Evolutionary conservation across 2,888 invertebrate species (phyloP).

Genomic region (Lottia scabra): DNA sequence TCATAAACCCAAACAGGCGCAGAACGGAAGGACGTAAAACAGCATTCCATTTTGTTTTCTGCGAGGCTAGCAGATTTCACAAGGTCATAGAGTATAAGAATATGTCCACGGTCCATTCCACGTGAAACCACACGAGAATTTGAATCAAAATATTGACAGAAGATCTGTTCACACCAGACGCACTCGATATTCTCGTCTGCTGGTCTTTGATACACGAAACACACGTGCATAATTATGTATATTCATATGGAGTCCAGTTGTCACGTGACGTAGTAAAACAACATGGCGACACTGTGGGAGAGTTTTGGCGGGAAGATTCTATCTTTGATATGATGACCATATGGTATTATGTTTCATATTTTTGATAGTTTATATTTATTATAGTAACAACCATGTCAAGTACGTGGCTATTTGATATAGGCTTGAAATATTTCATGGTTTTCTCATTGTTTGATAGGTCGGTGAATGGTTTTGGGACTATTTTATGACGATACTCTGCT

Average conservation of each 20-base stretch:
- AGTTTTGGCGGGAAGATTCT: neutral
- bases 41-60: too few species aligned
- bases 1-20: too few species aligned
- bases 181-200: neutral
- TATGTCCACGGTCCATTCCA: too few species aligned
- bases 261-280: neutral
- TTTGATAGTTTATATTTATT: neutral
- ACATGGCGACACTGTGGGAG: constrained; percentile 4
- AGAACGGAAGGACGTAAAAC: too few species aligned
- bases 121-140: too few species aligned
- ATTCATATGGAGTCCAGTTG: neutral
- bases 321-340: neutral
- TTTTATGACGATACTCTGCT: too few species aligned
- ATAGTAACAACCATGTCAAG: neutral
- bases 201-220: neutral
- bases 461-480: too few species aligned
- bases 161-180: neutral
- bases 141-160: too few species aligned
- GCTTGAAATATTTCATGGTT: too few species aligned
- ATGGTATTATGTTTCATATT: neutral
- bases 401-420: neutral
- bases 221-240: constrained; percentile 4
- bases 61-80: too few species aligned
- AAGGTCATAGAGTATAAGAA: too few species aligned
- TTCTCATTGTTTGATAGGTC: too few species aligned